phyloP scores from a whole-genome alignment of 1,140 invertebrate species.

The Pollicipes pollicipes region DNA sequence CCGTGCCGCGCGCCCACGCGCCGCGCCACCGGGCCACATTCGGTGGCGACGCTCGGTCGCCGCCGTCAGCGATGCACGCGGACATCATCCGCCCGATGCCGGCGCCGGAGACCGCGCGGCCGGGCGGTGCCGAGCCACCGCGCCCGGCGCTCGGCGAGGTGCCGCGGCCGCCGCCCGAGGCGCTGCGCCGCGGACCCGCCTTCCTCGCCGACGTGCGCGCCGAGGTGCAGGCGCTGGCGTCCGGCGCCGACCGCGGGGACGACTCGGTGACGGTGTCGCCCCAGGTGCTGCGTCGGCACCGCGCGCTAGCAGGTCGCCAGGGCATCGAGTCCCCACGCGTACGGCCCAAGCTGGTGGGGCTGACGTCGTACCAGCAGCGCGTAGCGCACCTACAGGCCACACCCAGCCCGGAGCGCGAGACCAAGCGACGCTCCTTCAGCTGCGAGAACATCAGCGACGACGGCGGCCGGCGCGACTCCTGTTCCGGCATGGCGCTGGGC shows the following conservation, averaged over 20 bases:
- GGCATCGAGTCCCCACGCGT: background rate
- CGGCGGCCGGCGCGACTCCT: too few species aligned
- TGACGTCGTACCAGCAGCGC: background rate
- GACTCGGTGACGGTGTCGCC: background rate
- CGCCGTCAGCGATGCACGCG: background rate
- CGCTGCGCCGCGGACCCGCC: background rate
- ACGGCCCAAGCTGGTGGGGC: background rate
- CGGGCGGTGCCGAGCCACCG: background rate
- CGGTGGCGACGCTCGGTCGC: background rate
- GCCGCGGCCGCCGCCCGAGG: background rate
- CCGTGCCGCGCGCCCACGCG: too few species aligned
- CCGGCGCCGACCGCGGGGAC: background rate
- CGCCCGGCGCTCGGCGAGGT: background rate
- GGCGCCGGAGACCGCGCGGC: too few species aligned
- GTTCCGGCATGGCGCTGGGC: background rate
- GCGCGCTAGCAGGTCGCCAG: background rate
- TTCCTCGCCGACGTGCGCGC: background rate
- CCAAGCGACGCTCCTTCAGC: background rate
- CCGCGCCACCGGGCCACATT: background rate
- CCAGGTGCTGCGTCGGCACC: background rate
- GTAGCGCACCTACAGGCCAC: background rate
- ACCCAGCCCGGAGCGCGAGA: background rate
- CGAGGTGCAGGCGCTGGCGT: background rate
- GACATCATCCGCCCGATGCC: background rate
- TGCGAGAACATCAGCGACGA: background rate